Evolutionary conservation across 2,797 vertebrate species (phyloP).

Genomic region (Neosilurus mollespiculum): DNA sequence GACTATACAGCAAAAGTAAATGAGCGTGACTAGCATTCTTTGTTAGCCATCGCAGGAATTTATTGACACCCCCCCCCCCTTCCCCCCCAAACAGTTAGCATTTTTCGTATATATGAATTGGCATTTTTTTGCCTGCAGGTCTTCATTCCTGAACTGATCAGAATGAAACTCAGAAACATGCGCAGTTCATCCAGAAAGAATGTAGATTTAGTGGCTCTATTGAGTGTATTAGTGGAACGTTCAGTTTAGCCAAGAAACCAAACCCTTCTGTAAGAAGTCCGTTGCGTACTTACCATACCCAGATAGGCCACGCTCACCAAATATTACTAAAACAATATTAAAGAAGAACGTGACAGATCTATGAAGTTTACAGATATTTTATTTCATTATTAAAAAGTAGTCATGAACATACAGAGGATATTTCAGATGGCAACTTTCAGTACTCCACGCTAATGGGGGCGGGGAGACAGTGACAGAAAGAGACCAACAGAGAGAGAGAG

Average conservation of each 20-base stretch:
- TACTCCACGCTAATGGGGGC: not conserved
- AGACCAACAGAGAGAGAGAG: not conserved
- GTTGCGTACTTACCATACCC: not conserved
- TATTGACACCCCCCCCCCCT: too few relatives aligned
- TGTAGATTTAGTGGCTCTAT: not conserved
- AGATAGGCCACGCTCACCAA: not conserved
- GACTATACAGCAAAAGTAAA: not conserved
- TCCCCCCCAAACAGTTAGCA: not conserved
- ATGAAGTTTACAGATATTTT: constrained; percentile 6
- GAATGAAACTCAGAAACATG: constrained; percentile 2
- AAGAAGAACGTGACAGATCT: not conserved
- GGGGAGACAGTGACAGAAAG: not conserved
- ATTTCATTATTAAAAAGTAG: constrained; percentile 23
- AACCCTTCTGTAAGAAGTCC: not conserved
- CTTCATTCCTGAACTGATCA: constrained; percentile 12
- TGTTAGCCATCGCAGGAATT: not conserved
- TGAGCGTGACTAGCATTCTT: not conserved
- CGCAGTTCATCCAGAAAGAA: constrained; percentile 14
- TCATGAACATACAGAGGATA: constrained; percentile 65
- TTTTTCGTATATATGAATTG: not conserved
- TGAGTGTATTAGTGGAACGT: not conserved
- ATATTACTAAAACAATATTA: not conserved
- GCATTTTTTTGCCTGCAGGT: not conserved
- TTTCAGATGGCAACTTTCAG: constrained; percentile 39
- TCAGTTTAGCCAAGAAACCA: not conserved